A percentile compares a stretch with the other conserved stretches of the same genome.
Evolutionary conservation across 2,797 vertebrate species (phyloP).

Genomic region (Varecia variegata): DNA sequence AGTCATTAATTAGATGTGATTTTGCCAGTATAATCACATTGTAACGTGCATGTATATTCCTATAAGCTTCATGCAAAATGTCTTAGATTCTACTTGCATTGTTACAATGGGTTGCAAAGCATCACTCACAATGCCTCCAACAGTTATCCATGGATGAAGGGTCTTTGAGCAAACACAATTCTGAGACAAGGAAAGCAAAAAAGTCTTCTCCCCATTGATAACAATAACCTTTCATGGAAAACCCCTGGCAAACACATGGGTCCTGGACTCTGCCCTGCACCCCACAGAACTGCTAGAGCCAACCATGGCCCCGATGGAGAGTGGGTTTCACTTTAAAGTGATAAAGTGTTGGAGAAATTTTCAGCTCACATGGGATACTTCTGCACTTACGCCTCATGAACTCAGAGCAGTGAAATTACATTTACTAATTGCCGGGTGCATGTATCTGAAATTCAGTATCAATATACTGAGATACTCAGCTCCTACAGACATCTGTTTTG

Average conservation of each 20-base stretch:
- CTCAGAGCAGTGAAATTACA: neutral
- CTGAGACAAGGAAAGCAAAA: conserved; percentile 24
- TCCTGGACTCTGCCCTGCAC: neutral
- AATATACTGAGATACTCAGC: neutral
- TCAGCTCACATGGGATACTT: neutral
- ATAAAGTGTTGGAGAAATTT: neutral
- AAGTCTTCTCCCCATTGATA: neutral
- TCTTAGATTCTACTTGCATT: neutral
- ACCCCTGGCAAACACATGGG: neutral
- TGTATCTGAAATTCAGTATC: neutral
- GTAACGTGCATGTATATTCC: neutral
- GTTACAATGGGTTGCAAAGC: neutral
- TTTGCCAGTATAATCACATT: neutral
- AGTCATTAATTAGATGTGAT: neutral
- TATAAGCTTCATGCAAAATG: neutral
- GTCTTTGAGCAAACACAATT: conserved; percentile 32
- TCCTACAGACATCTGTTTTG: neutral
- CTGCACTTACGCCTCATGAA: neutral
- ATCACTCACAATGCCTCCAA: neutral
- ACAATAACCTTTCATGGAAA: conserved; percentile 20
- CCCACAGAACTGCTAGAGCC: neutral
- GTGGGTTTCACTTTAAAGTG: neutral
- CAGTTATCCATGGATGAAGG: conserved; percentile 2
- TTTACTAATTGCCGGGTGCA: neutral
- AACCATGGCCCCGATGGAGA: neutral